These are phyloP conservation scores for Eristalis arbustorum DNA, from an alignment of 2,888 invertebrate species.

Conservation along the genomic window DNA sequence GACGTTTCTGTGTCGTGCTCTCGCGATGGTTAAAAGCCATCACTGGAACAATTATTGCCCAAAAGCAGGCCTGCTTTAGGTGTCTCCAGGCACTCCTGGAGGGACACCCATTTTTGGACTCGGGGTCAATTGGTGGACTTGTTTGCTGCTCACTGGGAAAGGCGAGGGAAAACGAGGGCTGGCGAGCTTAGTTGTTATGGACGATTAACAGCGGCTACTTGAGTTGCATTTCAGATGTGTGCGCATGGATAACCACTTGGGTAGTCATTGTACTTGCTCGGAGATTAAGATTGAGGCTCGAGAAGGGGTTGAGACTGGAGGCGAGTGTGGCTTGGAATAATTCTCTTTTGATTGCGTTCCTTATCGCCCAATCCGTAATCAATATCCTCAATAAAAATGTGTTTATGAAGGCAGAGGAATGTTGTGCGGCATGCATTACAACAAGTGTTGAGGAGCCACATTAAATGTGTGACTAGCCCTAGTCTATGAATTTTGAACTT, in stretches of 20 bases:
- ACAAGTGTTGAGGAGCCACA: neutral
- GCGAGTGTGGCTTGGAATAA: neutral
- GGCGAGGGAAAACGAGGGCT: neutral
- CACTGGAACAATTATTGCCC: constrained; percentile 40
- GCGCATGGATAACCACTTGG: neutral
- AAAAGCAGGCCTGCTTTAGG: constrained; percentile 21
- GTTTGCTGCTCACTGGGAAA: neutral
- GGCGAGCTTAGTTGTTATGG: neutral
- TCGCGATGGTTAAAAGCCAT: constrained; percentile 43
- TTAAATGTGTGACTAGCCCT: neutral
- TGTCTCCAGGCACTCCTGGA: constrained; percentile 9
- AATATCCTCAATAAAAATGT: neutral
- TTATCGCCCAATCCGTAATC: neutral
- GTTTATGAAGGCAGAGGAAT: neutral
- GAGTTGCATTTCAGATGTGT: neutral
- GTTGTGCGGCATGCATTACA: neutral
- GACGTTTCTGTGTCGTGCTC: constrained; percentile 25
- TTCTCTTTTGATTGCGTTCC: neutral
- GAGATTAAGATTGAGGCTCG: neutral
- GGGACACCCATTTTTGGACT: constrained; percentile 4
- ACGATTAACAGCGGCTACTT: neutral
- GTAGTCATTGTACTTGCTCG: neutral
- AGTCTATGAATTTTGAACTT: too few relatives aligned
- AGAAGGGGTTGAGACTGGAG: neutral
- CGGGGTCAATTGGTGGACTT: constrained; percentile 19